Conservation (phyloP, 37 sponge, comb jelly and placozoan genomes). For the Theonella swinhoei region DNA sequence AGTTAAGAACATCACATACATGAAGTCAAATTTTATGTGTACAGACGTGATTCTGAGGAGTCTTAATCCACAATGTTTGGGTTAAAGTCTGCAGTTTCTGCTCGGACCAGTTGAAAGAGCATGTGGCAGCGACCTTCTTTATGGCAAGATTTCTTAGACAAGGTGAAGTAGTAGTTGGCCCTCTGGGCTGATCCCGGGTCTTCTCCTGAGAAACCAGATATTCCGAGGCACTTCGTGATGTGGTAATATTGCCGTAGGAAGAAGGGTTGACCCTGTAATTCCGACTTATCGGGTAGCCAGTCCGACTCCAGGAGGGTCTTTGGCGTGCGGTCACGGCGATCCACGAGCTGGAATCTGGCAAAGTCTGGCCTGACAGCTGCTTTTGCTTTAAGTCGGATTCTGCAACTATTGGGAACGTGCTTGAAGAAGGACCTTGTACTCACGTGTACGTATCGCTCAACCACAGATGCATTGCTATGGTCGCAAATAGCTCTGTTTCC, state of each 20-base stretch:
- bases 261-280: background rate
- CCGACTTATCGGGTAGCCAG: background rate
- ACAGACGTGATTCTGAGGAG: background rate
- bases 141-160: background rate
- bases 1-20: too few relatives aligned
- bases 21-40: conserved; percentile 5
- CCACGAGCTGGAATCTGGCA: background rate
- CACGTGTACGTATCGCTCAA: background rate
- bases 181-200: too few relatives aligned
- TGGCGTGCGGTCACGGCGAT: background rate
- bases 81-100: background rate
- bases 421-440: background rate
- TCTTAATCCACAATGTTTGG: too few relatives aligned
- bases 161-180: too few relatives aligned
- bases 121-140: background rate
- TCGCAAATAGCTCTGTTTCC: background rate
- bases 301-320: background rate
- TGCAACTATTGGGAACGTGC: background rate
- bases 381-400: background rate
- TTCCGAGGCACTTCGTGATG: background rate
- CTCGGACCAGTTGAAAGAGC: background rate
- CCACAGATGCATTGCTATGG: background rate
- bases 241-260: background rate
- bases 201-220: background rate
- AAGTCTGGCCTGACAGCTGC: background rate